Evolutionary conservation across 2,797 vertebrate species (phyloP).

Genomic region (Malacoctenus gilli): DNA sequence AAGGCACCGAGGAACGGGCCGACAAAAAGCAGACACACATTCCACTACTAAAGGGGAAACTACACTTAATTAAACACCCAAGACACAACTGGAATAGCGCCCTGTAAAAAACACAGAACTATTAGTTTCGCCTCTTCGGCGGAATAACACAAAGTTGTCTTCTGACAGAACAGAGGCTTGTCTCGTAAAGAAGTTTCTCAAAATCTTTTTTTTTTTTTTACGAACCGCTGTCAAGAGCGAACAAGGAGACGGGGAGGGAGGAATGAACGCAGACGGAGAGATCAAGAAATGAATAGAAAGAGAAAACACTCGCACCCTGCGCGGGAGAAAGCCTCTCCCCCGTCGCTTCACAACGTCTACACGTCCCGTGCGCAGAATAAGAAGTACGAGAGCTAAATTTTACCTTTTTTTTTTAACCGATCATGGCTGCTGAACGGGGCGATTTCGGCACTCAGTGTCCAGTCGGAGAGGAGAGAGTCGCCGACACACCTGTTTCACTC

Average conservation of each 20-base stretch:
- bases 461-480: slow-evolving; percentile 8
- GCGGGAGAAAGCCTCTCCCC: slow-evolving; percentile 29
- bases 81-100: slow-evolving; percentile 91
- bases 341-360: slow-evolving; percentile 37
- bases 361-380: slow-evolving; percentile 19
- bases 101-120: slow-evolving; percentile 75
- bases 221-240: slow-evolving; percentile 65
- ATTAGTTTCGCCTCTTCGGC: slow-evolving; percentile 62
- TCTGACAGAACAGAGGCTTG: slow-evolving; percentile 67
- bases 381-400: slow-evolving; percentile 44
- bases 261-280: slow-evolving; percentile 22
- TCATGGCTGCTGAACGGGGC: slow-evolving; percentile 5
- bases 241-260: slow-evolving; percentile 36
- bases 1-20: slow-evolving; percentile 82
- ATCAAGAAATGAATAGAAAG: slow-evolving; percentile 57
- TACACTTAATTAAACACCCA: slow-evolving; percentile 98
- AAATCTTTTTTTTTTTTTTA: slow-evolving; percentile 60
- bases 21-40: slow-evolving; percentile 98
- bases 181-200: slow-evolving; percentile 68
- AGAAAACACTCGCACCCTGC: slow-evolving; percentile 48
- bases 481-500: not conserved
- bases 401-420: slow-evolving; percentile 32
- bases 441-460: slow-evolving; percentile 11
- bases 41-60: slow-evolving; percentile 94
- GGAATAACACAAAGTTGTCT: slow-evolving; percentile 70